phyloP scores from a whole-genome alignment of 1,140 invertebrate genomes.

The Catajapyx aquilonaris region DNA sequence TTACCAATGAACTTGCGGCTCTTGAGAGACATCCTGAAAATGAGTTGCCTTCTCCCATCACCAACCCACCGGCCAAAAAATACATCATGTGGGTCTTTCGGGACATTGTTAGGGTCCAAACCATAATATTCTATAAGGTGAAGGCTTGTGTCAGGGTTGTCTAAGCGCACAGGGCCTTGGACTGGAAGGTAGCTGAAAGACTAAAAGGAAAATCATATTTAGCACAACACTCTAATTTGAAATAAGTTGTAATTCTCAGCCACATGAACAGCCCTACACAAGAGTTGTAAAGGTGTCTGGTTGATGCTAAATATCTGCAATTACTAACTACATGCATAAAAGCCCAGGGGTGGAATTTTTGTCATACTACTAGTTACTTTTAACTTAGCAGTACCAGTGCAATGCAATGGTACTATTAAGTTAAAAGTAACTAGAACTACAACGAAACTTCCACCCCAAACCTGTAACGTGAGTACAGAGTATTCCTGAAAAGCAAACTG shows the following conservation, averaged over 20 bases:
- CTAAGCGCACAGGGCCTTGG: constrained; percentile 56
- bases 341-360: neutral
- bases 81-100: constrained; percentile 43
- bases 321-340: constrained; percentile 6
- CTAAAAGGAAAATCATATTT: constrained; percentile 25
- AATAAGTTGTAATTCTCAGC: neutral
- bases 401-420: too few relatives aligned
- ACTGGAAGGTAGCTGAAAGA: constrained; percentile 58
- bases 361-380: too few relatives aligned
- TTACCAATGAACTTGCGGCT: constrained; percentile 87
- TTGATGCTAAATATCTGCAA: neutral
- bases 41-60: constrained; percentile 57
- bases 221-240: constrained; percentile 1
- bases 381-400: too few relatives aligned
- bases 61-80: constrained; percentile 72
- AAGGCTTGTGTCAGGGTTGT: constrained; percentile 55
- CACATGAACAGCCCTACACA: neutral
- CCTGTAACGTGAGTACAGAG: neutral
- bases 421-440: too few relatives aligned
- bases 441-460: constrained; percentile 2
- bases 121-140: constrained; percentile 79
- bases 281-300: neutral
- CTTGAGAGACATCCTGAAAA: constrained; percentile 62
- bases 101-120: constrained; percentile 43
- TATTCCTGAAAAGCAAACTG: constrained; percentile 1